phyloP scores from a whole-genome alignment of 2,113 vertebrate species.

The Delphinus delphis region DNA sequence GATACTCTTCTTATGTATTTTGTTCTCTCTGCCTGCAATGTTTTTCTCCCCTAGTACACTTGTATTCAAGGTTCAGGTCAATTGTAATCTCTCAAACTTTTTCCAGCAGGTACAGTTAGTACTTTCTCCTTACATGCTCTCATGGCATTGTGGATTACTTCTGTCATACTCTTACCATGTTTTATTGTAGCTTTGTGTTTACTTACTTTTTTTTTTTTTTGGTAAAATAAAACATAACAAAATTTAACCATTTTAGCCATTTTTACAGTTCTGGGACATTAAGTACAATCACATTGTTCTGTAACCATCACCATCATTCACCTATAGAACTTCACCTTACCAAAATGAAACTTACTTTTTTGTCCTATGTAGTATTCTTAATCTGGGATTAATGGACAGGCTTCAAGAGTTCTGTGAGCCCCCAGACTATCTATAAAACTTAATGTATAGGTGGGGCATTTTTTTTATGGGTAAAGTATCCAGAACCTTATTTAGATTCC shows the following conservation, averaged over 20 bases:
- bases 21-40: not conserved
- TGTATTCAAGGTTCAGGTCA: not conserved
- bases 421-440: conserved; percentile 10
- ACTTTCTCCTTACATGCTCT: not conserved
- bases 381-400: not conserved
- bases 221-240: not conserved
- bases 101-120: not conserved
- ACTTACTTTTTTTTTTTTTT: not conserved
- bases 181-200: not conserved
- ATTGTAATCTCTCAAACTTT: not conserved
- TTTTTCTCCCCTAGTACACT: not conserved
- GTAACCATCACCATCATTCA: not conserved
- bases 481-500: conserved; percentile 17
- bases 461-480: not conserved
- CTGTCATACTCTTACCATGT: not conserved
- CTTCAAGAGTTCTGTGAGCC: not conserved
- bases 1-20: not conserved
- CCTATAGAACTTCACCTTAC: not conserved
- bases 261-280: not conserved
- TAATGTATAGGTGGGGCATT: not conserved
- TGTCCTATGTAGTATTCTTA: not conserved
- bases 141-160: not conserved
- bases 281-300: not conserved
- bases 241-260: not conserved
- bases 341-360: conserved; percentile 18